A percentile compares a stretch with the other conserved stretches of the same genome.
phyloP scores from a whole-genome alignment of 2,797 vertebrate genomes.

The Fratercula arctica region DNA sequence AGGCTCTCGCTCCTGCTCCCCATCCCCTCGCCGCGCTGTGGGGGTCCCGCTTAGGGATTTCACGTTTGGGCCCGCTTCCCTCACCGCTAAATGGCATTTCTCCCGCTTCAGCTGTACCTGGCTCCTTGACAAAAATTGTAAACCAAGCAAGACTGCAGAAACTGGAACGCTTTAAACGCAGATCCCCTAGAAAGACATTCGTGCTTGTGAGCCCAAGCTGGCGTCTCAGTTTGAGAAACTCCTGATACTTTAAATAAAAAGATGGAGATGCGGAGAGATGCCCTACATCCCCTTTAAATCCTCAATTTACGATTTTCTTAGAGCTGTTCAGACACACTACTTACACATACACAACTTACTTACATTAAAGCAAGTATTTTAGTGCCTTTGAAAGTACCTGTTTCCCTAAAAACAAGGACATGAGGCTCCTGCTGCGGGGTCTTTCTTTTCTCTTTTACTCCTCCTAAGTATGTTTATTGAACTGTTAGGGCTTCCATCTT shows the following conservation, averaged over 20 bases:
- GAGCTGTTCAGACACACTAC: not conserved
- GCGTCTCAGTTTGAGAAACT: not conserved
- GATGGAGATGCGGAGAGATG: not conserved
- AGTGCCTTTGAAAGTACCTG: not conserved
- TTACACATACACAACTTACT: not conserved
- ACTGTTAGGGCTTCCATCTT: not conserved
- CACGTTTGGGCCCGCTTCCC: not conserved
- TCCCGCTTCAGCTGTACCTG: not conserved
- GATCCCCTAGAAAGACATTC: not conserved
- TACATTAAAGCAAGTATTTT: not conserved
- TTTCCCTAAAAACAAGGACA: not conserved
- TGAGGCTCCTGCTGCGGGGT: not conserved
- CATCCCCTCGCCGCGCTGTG: rapidly evolving
- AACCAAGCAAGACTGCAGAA: not conserved
- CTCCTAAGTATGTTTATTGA: not conserved
- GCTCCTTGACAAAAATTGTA: not conserved
- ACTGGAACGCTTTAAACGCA: not conserved
- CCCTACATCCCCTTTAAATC: not conserved
- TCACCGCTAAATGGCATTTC: not conserved
- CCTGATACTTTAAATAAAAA: not conserved
- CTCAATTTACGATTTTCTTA: not conserved
- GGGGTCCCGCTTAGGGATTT: not conserved
- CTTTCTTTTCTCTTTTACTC: not conserved
- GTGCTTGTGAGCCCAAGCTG: not conserved
- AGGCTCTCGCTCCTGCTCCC: not conserved